These are phyloP conservation scores for Aricia artaxerxes DNA, from an alignment of 2,888 invertebrate species.

Conservation along the genomic window DNA sequence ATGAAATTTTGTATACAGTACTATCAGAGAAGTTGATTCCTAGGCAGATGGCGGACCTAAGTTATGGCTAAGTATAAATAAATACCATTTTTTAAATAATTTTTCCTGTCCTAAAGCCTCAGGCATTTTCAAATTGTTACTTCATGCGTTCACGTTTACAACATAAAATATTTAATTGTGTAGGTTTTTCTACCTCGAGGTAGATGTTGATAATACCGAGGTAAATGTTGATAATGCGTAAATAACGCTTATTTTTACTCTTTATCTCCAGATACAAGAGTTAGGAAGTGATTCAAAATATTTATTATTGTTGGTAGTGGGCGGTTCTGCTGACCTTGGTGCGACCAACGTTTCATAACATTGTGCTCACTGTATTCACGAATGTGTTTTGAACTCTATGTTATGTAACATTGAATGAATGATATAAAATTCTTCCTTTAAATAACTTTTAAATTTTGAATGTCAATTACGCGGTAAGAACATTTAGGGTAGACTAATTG, in stretches of 20 bases:
- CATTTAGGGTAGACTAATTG: too few species aligned
- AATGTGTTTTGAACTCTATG: slow-evolving; percentile 51
- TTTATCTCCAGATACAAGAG: slow-evolving; percentile 45
- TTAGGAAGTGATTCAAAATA: slow-evolving; percentile 62
- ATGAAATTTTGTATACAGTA: too few species aligned
- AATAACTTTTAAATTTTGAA: background rate
- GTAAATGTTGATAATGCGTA: slow-evolving; percentile 6
- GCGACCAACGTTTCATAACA: slow-evolving; percentile 53
- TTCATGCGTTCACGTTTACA: too few species aligned
- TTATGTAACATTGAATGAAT: background rate
- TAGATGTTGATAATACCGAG: background rate
- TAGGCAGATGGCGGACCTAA: too few species aligned
- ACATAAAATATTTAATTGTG: too few species aligned
- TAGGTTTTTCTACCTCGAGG: too few species aligned
- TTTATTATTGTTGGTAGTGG: slow-evolving; percentile 56
- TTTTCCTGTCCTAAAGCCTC: too few species aligned
- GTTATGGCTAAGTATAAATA: too few species aligned
- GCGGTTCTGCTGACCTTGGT: slow-evolving; percentile 59
- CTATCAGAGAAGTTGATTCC: too few species aligned
- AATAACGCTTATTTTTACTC: slow-evolving; percentile 37
- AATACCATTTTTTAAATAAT: too few species aligned
- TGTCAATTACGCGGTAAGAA: too few species aligned
- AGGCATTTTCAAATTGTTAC: too few species aligned
- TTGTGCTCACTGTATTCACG: slow-evolving; percentile 49
- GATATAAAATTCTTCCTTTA: background rate